Evolutionary conservation across 2,888 invertebrate genomes (phyloP), one percentile per base, ranked within the genome.

Genomic region (Euplexia lucipara): DNA sequence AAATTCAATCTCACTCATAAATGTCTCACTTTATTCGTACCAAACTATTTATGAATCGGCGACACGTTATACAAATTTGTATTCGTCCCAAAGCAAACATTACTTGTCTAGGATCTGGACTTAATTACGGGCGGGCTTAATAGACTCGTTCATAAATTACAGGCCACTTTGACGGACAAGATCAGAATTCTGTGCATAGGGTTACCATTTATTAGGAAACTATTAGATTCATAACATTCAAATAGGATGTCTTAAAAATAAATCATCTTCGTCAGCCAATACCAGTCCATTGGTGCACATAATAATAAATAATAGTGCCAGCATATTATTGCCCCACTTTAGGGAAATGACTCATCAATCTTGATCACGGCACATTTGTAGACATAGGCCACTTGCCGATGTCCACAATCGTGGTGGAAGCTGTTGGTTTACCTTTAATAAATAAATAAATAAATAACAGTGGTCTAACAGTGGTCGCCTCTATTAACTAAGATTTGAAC

Each of bases 141-240:
- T 71, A 71, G 63, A 54, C 62, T 75, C 54, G 63, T 67, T 75
- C 67, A 67, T 75, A 67, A 75, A 75, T 75, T 61, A 75, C 53
- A 18, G 58, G 34, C 57, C 60, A 71, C 71, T 75, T 75, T 76
- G 76, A 75, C 60, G 67, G 63, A 75, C 63, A 58, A 64, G 71
- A 75, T 75, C 71, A 60, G 63, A 71, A 71, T 75, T 63, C 67
- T 53, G 59, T 58, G 39, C 16, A 16, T 14, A 62, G 57, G 54
- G 67, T 66, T 35, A 37, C 9, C 51, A 37, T 6, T 16, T 18
- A n/a, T n/a, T n/a, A n/a, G 4, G 3, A 4, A 7, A 48, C 7
- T 16, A 12, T 0, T 12, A 53, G 39, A 7, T 2, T 16, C 5
- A 0, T 12, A n/a, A 10, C 6, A n/a, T 6, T 16, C n/a, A 30